Conservation (phyloP, 2,113 vertebrate genomes). For the Peromyscus maniculatus region DNA sequence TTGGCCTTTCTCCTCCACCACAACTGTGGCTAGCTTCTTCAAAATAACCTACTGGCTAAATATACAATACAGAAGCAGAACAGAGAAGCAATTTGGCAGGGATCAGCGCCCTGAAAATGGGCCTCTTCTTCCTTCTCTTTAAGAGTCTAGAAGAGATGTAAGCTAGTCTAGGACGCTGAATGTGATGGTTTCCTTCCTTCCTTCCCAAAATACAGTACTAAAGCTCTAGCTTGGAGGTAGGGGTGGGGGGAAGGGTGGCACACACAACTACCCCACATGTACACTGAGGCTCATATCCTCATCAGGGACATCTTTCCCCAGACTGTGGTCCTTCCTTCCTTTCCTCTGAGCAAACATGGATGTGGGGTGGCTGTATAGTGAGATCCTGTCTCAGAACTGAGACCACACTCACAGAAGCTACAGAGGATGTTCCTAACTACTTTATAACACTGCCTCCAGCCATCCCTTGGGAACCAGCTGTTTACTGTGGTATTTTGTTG, state of each 20-base stretch:
- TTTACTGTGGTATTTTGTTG: background rate
- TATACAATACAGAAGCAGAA: background rate
- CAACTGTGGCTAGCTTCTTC: background rate
- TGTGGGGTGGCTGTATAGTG: background rate
- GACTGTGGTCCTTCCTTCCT: constrained; percentile 24
- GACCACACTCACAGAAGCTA: background rate
- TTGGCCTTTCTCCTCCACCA: background rate
- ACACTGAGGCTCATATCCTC: background rate
- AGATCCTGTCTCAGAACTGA: background rate
- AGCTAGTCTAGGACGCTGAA: background rate
- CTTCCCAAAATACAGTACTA: background rate
- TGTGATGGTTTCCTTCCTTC: background rate
- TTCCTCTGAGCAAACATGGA: background rate
- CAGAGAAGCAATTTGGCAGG: background rate
- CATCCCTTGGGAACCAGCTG: background rate
- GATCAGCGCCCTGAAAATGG: background rate
- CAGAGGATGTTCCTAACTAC: background rate
- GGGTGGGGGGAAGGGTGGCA: too few species aligned
- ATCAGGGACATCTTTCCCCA: constrained; percentile 5
- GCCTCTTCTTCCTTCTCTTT: background rate
- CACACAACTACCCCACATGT: background rate
- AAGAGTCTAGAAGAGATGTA: background rate
- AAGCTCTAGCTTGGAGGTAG: background rate
- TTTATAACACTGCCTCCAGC: background rate
- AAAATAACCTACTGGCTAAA: background rate